A percentile compares a stretch with the other conserved stretches of the same genome.
Conservation (phyloP, 1,140 invertebrate species). For the Bombus polaris region DNA sequence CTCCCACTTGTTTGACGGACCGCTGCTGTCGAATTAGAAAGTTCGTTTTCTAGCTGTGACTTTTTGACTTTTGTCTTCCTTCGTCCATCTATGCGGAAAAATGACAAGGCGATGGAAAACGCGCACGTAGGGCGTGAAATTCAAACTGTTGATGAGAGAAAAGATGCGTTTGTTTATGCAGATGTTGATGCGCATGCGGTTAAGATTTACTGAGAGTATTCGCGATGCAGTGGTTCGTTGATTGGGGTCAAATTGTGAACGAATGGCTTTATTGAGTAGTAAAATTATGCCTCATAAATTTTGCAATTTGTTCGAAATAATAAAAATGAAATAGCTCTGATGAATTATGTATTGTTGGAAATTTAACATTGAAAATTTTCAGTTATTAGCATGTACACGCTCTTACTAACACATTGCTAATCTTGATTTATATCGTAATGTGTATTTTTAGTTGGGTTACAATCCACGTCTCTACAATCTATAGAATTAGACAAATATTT, state of each 20-base stretch:
- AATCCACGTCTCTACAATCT: no score
- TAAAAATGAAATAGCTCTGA: neutral
- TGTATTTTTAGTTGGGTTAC: no score
- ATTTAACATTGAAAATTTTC: no score
- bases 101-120: neutral
- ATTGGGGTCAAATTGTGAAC: neutral
- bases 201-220: neutral
- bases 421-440: no score
- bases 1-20: constrained; percentile 11
- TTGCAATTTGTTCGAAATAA: neutral
- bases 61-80: constrained; percentile 21
- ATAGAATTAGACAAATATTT: no score
- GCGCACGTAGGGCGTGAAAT: neutral
- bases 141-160: neutral
- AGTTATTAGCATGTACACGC: no score
- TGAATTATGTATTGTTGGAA: no score
- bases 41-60: constrained; percentile 12
- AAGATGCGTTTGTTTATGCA: neutral
- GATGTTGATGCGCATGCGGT: no score
- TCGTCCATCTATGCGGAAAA: constrained; percentile 8
- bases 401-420: no score
- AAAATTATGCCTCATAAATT: neutral
- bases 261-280: neutral
- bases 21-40: constrained; percentile 39
- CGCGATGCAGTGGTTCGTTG: neutral